Base-by-base conservation (phyloP, 2,113 vertebrate species). In the Rhinopomastus cyanomelas region DNA sequence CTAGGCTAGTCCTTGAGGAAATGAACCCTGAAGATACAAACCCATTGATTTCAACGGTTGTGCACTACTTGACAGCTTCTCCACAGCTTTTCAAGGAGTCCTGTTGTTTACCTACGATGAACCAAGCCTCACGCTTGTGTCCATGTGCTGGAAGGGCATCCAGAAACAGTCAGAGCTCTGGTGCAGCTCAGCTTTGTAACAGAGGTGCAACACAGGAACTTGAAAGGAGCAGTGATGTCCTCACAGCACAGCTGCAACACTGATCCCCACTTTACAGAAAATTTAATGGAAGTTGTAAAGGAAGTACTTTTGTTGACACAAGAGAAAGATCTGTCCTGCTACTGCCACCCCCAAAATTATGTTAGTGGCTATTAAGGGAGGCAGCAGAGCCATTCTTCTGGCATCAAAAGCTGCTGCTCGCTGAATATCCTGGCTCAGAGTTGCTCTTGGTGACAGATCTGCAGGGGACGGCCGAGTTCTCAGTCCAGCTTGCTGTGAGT, bases 231-330 rank as follows among this genome's bases (percentile, higher is more conserved):
- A 74, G 3, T 1, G 36, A 2, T 66, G 90, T n/a, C 55, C 30
- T 10, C 6, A 6, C 22, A 32, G 84, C 60, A 11, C 65, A 11
- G 53, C 8, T 68, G 55, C n/a, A 60, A 12, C 26, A 4, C 27
- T 0, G 22, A 8, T 21, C 30, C 3, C 2, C 34, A 5, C 19
- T 59, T 71, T 51, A 29, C 51, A 61, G 60, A 51, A 61, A 20
- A 6, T 3, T 42, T 37, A 15, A n/a, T 34, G 57, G 19, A 23
- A 59, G 62, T 23, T 34, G 29, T 42, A 20, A 34, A 44, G 23
- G 48, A 57, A 66, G n/a, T 12, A 1, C 29, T 34, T 16, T 19
- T 39, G n/a, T n/a, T 55, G 66, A 32, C 16, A 9, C 0, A 1
- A 9, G 34, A 65, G 49, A n/a, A 52, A 18, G 44, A 32, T 16